Evolutionary conservation across 23 tunicate genomes (phyloP), one percentile per base, ranked within the genome.

Genomic region (Phallusia fumigata): DNA sequence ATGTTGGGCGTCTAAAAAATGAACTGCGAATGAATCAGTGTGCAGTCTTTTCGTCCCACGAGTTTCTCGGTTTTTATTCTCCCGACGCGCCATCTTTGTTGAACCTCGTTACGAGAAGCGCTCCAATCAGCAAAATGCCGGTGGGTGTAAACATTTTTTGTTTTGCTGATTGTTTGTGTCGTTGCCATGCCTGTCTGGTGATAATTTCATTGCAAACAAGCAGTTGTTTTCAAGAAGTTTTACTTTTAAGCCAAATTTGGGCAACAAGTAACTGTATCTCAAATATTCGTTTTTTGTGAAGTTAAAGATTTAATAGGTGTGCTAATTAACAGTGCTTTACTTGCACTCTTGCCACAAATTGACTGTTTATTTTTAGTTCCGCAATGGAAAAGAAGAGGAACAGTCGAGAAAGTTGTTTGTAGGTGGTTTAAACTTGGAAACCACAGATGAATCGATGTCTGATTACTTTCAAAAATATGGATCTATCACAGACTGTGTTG

Each of bases 371-470:
- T 40, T 78, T 36, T 80, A 36, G 36, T 52, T 51, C 58, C 83
- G 52, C 24, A 31, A 31, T 76, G 88, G 89, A 31, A 85, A 88
- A 40, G 99, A 95, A 84, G 95, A 90, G 81, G 99, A 95, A 80
- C 99, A 95, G 80, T 75, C 74, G 24, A 74, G 95, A 79, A 95
- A 95, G 84, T 79, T 95, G 18, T 95, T 95, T 84, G 80, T 95
- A 5, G 99, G 99, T 32, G 99, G 99, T 28, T 58, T 95, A 19
- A 86, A 91, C 11, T 95, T 81, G 34, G 95, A 90, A 18, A 90
- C 99, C 16, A 90, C 95, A 24, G 99, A 95, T 81, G 95, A 90
- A 52, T 52, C 81, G n/a, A 52, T 95, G 86, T 64, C 80, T 76
- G 86, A 95, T 2, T 90, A 89, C 69, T 95, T 95, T 80, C 30